Evolutionary conservation across 2,797 vertebrate species (phyloP).

Genomic region (Chrosomus eos): DNA sequence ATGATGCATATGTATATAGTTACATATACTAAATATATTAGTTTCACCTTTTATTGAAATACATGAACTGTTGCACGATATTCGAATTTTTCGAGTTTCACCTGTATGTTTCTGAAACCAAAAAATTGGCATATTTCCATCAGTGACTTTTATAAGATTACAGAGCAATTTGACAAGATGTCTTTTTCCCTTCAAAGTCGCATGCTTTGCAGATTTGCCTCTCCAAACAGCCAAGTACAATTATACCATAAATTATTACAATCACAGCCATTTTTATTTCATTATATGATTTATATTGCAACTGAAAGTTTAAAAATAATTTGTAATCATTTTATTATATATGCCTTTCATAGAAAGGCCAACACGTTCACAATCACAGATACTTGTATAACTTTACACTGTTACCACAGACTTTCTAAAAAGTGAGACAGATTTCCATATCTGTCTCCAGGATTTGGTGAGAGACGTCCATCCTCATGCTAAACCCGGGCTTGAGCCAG

Average conservation of each 20-base stretch:
- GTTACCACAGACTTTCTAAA: neutral
- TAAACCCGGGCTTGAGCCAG: neutral
- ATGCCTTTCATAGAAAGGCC: neutral
- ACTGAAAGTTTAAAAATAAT: no score
- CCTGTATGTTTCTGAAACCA: no score
- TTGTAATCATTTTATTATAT: no score
- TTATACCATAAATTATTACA: no score
- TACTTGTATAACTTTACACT: neutral
- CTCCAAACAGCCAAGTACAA: no score
- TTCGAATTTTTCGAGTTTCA: no score
- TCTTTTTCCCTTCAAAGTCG: neutral
- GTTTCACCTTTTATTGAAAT: no score
- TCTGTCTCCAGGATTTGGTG: neutral
- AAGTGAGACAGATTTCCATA: neutral
- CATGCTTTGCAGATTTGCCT: neutral
- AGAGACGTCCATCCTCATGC: neutral
- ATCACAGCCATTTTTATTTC: no score
- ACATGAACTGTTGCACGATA: no score
- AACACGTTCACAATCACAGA: neutral
- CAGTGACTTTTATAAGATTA: neutral
- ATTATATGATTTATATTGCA: no score
- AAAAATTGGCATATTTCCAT: neutral
- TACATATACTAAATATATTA: no score
- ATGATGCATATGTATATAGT: no score
- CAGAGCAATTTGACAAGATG: neutral